These are phyloP conservation scores for Sebastes cheni DNA, from an alignment of 2,797 vertebrate genomes.

Conservation along the genomic window DNA sequence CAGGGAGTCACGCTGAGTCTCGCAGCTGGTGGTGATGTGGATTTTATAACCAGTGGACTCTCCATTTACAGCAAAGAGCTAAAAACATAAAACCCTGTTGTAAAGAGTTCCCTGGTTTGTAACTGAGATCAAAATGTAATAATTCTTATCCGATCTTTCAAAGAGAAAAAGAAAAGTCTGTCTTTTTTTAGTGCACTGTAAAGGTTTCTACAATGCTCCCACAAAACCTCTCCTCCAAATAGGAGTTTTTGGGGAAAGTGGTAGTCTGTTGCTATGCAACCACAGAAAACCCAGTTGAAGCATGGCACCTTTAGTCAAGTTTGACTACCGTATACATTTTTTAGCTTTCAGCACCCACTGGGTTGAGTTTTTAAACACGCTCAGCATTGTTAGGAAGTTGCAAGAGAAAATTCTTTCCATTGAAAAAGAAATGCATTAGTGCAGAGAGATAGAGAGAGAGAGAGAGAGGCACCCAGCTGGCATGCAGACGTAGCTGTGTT, in stretches of 20 bases:
- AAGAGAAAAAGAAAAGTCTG: not conserved
- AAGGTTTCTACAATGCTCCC: conserved; percentile 11
- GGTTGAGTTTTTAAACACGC: conserved; percentile 19
- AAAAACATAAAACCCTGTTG: not conserved
- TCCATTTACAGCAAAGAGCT: not conserved
- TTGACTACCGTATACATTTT: not conserved
- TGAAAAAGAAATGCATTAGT: conserved; percentile 11
- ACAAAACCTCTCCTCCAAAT: conserved; percentile 39
- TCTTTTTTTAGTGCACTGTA: conserved; percentile 21
- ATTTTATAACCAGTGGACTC: conserved; percentile 12
- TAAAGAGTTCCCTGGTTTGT: not conserved
- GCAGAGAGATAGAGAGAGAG: not conserved
- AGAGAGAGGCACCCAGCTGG: not conserved
- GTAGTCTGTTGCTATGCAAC: conserved; percentile 67
- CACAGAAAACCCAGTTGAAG: conserved; percentile 29
- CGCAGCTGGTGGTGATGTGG: not conserved
- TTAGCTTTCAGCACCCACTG: conserved; percentile 18
- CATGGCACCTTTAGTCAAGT: conserved; percentile 44
- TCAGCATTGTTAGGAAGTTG: conserved; percentile 33
- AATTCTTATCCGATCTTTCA: not conserved
- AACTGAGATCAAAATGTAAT: not conserved
- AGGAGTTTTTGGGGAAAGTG: conserved; percentile 29
- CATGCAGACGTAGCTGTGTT: not conserved
- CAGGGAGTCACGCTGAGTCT: conserved; percentile 1
- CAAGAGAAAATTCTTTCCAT: not conserved